These are phyloP conservation scores for Cryptophagus acutangulus DNA, from an alignment of 2,888 invertebrate species.

Conservation along the genomic window DNA sequence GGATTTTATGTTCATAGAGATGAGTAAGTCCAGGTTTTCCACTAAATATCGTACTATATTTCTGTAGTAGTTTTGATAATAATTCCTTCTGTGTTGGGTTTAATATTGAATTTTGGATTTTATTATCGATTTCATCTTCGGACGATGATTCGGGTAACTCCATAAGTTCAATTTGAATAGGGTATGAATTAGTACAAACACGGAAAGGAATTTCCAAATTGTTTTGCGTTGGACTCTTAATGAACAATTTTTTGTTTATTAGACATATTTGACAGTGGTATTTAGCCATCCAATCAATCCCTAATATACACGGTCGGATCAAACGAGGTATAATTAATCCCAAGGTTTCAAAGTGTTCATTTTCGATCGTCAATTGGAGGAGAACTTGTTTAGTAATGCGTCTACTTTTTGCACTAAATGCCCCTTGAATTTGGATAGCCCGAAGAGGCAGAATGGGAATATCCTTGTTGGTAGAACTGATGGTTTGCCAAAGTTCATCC, in stretches of 20 bases:
- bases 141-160: too few species aligned
- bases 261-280: background rate
- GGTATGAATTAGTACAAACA: too few species aligned
- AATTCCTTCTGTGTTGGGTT: background rate
- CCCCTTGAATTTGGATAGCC: conserved; percentile 11
- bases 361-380: background rate
- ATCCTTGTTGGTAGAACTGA: background rate
- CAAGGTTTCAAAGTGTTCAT: too few species aligned
- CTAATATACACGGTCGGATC: conserved; percentile 9
- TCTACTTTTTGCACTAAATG: conserved; percentile 7
- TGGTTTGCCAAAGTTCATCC: conserved; percentile 8
- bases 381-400: conserved; percentile 9
- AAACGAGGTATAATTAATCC: background rate
- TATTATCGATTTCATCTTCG: background rate
- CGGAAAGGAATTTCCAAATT: too few species aligned
- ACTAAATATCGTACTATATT: background rate
- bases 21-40: conserved; percentile 2
- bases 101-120: background rate
- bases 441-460: conserved; percentile 9
- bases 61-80: background rate
- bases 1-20: background rate
- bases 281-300: conserved; percentile 8
- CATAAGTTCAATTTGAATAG: too few species aligned
- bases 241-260: too few species aligned
- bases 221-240: too few species aligned